Percentiles rank a stretch among this genome's conserved stretches.
These are phyloP conservation scores for Sphyrna mokarran DNA, from an alignment of 2,113 vertebrate species.

Conservation along the genomic window DNA sequence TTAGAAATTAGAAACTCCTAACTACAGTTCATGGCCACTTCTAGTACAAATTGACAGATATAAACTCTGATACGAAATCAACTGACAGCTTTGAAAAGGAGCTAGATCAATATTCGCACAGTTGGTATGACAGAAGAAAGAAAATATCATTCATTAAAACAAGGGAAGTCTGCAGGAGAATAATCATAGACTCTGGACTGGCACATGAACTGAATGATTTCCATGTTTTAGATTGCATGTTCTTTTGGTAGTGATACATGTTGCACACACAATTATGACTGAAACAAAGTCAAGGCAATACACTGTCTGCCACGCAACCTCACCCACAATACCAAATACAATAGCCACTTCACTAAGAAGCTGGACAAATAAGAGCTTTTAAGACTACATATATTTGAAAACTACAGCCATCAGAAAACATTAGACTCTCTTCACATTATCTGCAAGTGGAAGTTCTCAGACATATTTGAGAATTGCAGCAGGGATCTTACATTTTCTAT, in stretches of 20 bases:
- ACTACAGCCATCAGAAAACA: background rate
- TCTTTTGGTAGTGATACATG: background rate
- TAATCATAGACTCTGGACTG: background rate
- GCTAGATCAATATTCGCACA: background rate
- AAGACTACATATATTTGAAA: background rate
- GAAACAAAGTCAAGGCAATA: background rate
- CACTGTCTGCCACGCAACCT: background rate
- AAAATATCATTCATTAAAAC: background rate
- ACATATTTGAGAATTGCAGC: background rate
- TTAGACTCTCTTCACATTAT: background rate
- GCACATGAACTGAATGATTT: background rate
- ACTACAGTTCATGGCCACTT: too few relatives aligned
- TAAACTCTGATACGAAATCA: too few relatives aligned
- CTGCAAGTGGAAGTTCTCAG: background rate
- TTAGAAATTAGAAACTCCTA: background rate
- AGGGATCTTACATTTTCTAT: background rate
- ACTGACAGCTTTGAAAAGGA: too few relatives aligned
- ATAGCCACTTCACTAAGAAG: background rate
- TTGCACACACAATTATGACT: background rate
- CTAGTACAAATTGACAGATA: too few relatives aligned
- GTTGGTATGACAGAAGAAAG: too few relatives aligned
- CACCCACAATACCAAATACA: background rate
- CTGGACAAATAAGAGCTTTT: background rate
- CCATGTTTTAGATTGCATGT: background rate
- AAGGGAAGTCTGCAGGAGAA: background rate